Base-by-base conservation (phyloP, 2,113 vertebrate genomes). In the Myocastor coypus region DNA sequence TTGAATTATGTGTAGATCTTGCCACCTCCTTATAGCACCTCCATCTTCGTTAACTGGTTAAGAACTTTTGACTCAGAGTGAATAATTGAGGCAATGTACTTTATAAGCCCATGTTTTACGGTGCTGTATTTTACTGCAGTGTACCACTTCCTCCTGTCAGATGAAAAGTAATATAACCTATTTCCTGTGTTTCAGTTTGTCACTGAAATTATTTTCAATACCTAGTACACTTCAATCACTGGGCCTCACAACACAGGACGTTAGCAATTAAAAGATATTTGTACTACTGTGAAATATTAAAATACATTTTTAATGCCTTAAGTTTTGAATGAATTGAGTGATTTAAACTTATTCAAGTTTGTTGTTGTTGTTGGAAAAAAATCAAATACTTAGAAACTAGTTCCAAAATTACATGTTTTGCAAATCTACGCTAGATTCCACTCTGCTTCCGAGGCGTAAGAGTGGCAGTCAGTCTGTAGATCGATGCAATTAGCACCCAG, bases 321-420 rank as follows among this genome's bases (percentile, higher is more conserved):
- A 84, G 1, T 81, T 95, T 86, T 90, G 66, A 89, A 87, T 80
- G 30, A 87, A 95, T 63, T 82, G 19, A 3, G 64, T 87, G 32
- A 94, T 96, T 97, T 94, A n/a, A 87, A 97, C n/a, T n/a, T n/a
- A n/a, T n/a, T n/a, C n/a, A n/a, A n/a, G n/a, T n/a, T n/a, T n/a
- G n/a, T n/a, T n/a, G n/a, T 34, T 77, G 30, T 92, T 16, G 32
- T 26, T 92, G 91, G 81, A 96, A 97, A 57, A 57, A 97, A 87
- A 96, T 97, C 82, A 95, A 61, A 88, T 55, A 82, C 81, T 32
- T 11, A 42, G 95, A 19, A 69, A 97, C 37, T 7, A 89, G 7
- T 90, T 97, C 92, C 97, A 97, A 98, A 98, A 97, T 97, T 96
- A 97, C 10, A 34, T 12, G 59, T 88, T 96, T 97, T 92, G 94